Evolutionary conservation across 2,797 vertebrate species (phyloP), one percentile per base, ranked within the genome.

Genomic region (Rachycentron canadum): DNA sequence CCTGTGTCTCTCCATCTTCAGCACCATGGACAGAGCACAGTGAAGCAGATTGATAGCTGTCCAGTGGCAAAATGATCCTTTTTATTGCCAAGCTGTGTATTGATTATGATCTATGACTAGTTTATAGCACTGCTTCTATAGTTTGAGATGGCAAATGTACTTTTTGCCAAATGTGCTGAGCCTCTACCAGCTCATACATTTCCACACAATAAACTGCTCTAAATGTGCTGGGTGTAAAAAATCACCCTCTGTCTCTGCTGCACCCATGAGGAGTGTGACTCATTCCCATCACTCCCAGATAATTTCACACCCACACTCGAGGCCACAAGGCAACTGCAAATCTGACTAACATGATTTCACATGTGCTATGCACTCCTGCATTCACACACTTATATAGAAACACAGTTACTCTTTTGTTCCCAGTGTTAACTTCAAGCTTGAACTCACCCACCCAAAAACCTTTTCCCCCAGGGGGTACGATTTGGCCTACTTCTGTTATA

Each of bases 401-500:
- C 56, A 56, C 13, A 36, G 12, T 53, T 7, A 3, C 17, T 60
- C 34, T 52, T 62, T 69, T 66, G 50, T 38, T 70, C 38, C 9
- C 34, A 21, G 52, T 16, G 19, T 32, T 52, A n/a, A 34, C 28
- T 36, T 64, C 7, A 25, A 70, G 41, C 34, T 50, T 26, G 9
- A 76, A 65, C 43, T 53, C 19, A n/a, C 38, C n/a, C 9, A 17
- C 1, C 17, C 3, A 34, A 63, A 86, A 74, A 19, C 5, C 1
- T 40, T 17, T 36, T 40, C 50, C 30, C 17, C 4, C 9, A 3
- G 12, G 9, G 26, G 0, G 0, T 21, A 11, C 19, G 23, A 66
- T 55, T 52, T 69, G 72, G 34, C 73, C 66, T 71, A 76, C 53
- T 86, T 90, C 60, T 69, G 1, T 40, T 69, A 38, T 76, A 28